These are phyloP conservation scores for Alligator sinensis DNA, from an alignment of 2,113 vertebrate species.

Conservation along the genomic window DNA sequence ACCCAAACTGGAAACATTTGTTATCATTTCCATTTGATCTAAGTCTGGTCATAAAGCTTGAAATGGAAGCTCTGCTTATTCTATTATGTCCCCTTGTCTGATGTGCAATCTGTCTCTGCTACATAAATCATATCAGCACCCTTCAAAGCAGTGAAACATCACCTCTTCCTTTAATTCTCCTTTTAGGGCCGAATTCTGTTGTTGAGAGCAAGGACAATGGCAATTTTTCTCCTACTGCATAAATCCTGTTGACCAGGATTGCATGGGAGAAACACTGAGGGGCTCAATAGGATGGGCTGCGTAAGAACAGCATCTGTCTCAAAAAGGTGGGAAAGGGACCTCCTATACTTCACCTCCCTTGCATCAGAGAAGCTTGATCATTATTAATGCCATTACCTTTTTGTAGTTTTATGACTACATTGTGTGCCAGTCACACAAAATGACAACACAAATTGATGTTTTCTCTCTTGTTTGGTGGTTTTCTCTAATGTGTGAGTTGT, in stretches of 20 bases:
- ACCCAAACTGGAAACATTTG: neutral
- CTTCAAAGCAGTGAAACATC: neutral
- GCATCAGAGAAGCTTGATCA: neutral
- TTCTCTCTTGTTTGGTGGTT: neutral
- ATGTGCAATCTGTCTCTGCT: neutral
- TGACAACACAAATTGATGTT: neutral
- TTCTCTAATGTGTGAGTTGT: slow-evolving; percentile 13
- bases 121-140: neutral
- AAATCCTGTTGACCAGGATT: neutral
- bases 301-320: slow-evolving; percentile 19
- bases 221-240: neutral
- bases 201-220: neutral
- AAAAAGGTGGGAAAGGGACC: neutral
- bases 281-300: neutral
- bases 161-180: neutral
- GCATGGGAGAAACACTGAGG: neutral
- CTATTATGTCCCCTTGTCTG: neutral
- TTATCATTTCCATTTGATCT: neutral
- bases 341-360: no score
- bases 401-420: neutral
- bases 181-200: neutral
- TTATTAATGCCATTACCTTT: neutral
- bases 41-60: neutral
- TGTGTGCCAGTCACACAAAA: neutral
- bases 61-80: slow-evolving; percentile 7